Evolutionary conservation across 2,113 vertebrate genomes (phyloP), one percentile per base, ranked within the genome.

Genomic region (Orthonyx spaldingii): DNA sequence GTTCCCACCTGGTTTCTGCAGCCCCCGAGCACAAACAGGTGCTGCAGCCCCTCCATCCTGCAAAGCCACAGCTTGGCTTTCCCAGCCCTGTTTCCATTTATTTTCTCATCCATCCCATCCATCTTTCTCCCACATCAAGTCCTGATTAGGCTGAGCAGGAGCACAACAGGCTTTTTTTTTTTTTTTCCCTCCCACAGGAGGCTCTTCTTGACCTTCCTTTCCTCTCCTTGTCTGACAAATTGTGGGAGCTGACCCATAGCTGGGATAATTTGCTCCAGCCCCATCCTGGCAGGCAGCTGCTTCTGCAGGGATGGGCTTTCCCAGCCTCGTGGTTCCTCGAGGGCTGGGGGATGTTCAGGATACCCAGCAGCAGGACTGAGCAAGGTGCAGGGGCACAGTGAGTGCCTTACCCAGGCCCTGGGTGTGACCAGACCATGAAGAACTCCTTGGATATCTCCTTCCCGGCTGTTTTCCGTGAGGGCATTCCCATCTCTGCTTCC

Each of bases 181-280:
- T 7, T 4, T 7, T 35, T 1, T 0, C n/a, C 35, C 60, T 93
- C 94, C 89, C 94, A 81, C 71, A 93, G 89, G 90, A 96, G 91
- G 61, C 84, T 96, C 93, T 94, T 64, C 49, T 87, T 96, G 96
- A 94, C 96, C 96, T 97, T 92, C 94, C 96, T 97, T 96, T 94
- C 93, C 87, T 88, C 93, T 93, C 97, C 97, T 96, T 93, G 87
- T 95, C 97, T 98, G 98, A 98, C 98, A 98, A 98, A 98, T 98
- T 98, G 97, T 93, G 97, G 96, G 97, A 98, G 97, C 95, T 98
- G 98, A 98, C 98, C 97, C 98, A 98, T 95, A 97, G 98, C 98
- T 98, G 93, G 57, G 93, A 93, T 97, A 97, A 98, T 98, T 98
- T 93, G 95, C 97, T 98, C 98, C 97, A 98, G 97, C 87, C 96